Evolutionary conservation across 2,888 invertebrate genomes (phyloP).

Genomic region (Bibio marci): DNA sequence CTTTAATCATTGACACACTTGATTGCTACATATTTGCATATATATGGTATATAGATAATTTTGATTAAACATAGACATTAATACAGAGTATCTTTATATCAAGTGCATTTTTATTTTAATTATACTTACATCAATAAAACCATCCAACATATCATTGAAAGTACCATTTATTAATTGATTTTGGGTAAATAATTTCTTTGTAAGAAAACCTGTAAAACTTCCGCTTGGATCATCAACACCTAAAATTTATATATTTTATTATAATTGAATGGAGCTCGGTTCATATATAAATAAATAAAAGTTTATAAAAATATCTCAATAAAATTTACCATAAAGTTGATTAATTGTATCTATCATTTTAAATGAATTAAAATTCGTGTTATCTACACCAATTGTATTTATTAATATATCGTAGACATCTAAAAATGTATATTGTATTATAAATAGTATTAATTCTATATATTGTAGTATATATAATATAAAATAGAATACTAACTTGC

Average conservation of each 20-base stretch:
- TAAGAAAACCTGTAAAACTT: conserved; percentile 26
- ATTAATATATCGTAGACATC: conserved; percentile 13
- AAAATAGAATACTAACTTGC: conserved; percentile 17
- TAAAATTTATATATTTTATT: too few relatives aligned
- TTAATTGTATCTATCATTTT: conserved; percentile 9
- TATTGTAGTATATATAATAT: background rate
- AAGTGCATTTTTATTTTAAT: conserved; percentile 5
- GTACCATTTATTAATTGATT: conserved; percentile 22
- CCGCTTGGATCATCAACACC: conserved; percentile 29
- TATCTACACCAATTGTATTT: background rate
- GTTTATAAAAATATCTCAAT: too few relatives aligned
- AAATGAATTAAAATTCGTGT: conserved; percentile 5
- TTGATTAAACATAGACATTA: background rate
- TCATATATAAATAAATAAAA: too few relatives aligned
- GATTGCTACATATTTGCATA: conserved; percentile 24
- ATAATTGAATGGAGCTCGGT: background rate
- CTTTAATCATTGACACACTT: conserved; percentile 31
- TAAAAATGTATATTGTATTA: conserved; percentile 3
- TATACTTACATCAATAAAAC: conserved; percentile 31
- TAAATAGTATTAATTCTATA: background rate
- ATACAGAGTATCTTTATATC: background rate
- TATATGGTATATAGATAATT: background rate
- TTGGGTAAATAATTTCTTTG: conserved; percentile 10
- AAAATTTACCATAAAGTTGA: too few relatives aligned
- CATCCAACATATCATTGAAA: conserved; percentile 28